Percentiles rank a stretch among this genome's conserved stretches.
Conservation (phyloP, 2,113 vertebrate species). For the Aegypius monachus region DNA sequence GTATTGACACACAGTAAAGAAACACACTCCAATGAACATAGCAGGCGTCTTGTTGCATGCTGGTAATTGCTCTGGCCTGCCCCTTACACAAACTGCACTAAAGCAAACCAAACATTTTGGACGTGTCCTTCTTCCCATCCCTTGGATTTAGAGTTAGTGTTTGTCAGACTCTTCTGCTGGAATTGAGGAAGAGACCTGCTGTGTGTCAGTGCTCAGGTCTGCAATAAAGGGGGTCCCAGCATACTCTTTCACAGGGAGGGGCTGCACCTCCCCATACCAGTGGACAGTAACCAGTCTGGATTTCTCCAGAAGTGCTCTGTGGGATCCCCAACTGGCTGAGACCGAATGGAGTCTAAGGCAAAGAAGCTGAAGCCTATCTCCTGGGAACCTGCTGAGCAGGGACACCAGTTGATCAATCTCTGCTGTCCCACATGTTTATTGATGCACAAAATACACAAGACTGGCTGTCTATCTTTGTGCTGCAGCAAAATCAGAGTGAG, state of each 20-base stretch:
- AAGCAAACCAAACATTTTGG: background rate
- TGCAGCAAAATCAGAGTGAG: background rate
- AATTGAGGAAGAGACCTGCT: background rate
- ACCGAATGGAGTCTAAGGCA: background rate
- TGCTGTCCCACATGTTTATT: background rate
- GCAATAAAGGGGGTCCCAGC: background rate
- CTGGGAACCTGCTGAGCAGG: background rate
- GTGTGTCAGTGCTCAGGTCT: rapidly evolving
- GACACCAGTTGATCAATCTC: background rate
- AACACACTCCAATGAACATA: conserved; percentile 54
- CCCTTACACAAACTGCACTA: background rate
- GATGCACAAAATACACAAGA: background rate
- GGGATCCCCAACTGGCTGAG: background rate
- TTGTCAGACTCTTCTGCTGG: background rate
- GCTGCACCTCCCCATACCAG: background rate
- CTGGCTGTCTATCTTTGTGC: background rate
- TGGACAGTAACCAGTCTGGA: background rate
- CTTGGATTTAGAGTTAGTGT: background rate
- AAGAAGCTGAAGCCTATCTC: background rate
- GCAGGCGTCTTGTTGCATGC: conserved; percentile 6
- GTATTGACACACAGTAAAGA: conserved; percentile 66
- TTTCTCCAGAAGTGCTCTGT: background rate
- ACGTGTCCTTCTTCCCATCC: background rate
- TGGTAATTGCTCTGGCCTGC: conserved; percentile 53
- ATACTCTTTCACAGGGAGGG: background rate